Evolutionary conservation across 2,888 invertebrate genomes (phyloP).

Genomic region (Heliconius hortense): DNA sequence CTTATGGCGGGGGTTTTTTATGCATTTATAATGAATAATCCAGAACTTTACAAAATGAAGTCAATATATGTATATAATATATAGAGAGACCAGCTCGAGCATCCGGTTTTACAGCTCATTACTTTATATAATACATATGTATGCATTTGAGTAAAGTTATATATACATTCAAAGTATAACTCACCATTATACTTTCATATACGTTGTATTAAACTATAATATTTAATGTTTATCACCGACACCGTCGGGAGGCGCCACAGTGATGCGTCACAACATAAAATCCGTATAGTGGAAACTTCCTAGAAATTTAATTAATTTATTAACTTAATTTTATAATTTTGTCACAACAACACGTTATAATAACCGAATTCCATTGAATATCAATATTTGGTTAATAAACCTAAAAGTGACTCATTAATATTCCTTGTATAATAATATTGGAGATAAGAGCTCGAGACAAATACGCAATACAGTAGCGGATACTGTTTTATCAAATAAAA

Average conservation of each 20-base stretch:
- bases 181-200: constrained; percentile 42
- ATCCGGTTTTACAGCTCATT: constrained; percentile 7
- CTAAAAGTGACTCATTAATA: constrained; percentile 53
- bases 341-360: constrained; percentile 54
- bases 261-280: constrained; percentile 41
- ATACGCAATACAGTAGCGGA: constrained; percentile 25
- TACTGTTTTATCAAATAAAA: constrained; percentile 9
- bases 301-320: constrained; percentile 51
- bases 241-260: constrained; percentile 44
- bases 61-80: neutral
- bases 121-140: constrained; percentile 4
- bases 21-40: neutral
- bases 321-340: constrained; percentile 49
- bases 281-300: constrained; percentile 41
- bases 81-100: neutral
- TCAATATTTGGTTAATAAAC: constrained; percentile 51
- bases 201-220: constrained; percentile 46
- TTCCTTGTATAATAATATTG: constrained; percentile 39
- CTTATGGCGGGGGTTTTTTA: neutral
- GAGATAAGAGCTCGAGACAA: constrained; percentile 15
- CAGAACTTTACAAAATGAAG: neutral
- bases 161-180: constrained; percentile 30
- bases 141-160: constrained; percentile 27
- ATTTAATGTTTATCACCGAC: constrained; percentile 46
- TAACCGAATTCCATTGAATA: constrained; percentile 41